phyloP scores from a whole-genome alignment of 2,888 invertebrate species.

The Tetragnatha montana region DNA sequence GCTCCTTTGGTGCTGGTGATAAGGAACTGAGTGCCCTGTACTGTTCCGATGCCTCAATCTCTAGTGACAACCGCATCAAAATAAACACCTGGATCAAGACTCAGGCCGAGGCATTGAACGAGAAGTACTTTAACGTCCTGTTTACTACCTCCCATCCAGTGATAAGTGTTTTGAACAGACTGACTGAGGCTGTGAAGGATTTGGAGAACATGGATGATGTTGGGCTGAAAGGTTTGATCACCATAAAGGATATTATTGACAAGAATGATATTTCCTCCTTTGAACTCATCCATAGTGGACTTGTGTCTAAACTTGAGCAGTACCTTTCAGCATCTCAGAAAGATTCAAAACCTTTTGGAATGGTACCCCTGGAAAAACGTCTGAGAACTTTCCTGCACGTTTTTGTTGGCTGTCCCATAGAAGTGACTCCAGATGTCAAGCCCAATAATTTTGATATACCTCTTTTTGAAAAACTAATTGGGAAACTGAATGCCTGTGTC shows the following conservation, averaged over 20 bases:
- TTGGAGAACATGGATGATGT: constrained; percentile 81
- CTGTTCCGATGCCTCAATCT: constrained; percentile 80
- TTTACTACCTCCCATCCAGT: constrained; percentile 82
- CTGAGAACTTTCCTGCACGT: constrained; percentile 92
- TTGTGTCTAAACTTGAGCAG: constrained; percentile 90
- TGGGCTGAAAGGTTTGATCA: constrained; percentile 84
- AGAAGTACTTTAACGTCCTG: constrained; percentile 80
- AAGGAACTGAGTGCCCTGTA: constrained; percentile 38
- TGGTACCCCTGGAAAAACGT: constrained; percentile 77
- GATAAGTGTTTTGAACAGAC: constrained; percentile 86
- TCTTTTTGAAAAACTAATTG: constrained; percentile 88
- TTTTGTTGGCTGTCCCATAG: constrained; percentile 86
- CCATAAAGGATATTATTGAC: constrained; percentile 89
- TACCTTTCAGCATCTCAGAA: constrained; percentile 83
- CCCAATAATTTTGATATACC: constrained; percentile 74
- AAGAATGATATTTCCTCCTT: constrained; percentile 98
- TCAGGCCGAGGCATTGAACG: constrained; percentile 79
- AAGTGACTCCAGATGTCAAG: constrained; percentile 71
- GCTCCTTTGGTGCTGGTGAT: constrained; percentile 22
- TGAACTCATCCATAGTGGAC: constrained; percentile 97
- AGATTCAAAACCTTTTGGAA: constrained; percentile 50
- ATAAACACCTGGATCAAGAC: constrained; percentile 94
- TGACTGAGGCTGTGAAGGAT: constrained; percentile 85
- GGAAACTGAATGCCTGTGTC: constrained; percentile 95
- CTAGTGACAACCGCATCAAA: constrained; percentile 85